Evolutionary conservation across 2,888 invertebrate species (phyloP), one percentile per base, ranked within the genome.

Genomic region (Eupithecia insigniata): DNA sequence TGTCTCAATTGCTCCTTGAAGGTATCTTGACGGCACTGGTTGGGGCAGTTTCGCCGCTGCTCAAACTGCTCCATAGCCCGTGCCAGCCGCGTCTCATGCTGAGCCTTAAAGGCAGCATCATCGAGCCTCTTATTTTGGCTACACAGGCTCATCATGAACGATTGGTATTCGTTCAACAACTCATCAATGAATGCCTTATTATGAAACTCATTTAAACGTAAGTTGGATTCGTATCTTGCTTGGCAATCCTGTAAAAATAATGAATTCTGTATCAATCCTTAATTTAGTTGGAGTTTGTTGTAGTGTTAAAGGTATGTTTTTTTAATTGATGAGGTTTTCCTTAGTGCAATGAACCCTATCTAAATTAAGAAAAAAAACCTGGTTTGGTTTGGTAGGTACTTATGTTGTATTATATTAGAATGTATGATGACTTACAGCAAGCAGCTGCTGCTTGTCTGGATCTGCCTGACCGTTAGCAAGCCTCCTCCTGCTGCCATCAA

Each of bases 141-240:
- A 67, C 76, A 74, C 12, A 66, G 36, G 7, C 30, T 8, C n/a
- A 70, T 60, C 75, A 79, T 76, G 18, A 16, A 43, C 5, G 68
- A 36, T 18, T 65, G 55, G 32, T 78, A 79, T 0, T 69, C 65
- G n/a, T 30, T 55, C 32, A 66, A 62, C 22, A 78, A 58, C 14
- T 76, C 74, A n/a, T 62, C 74, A 5, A 60, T 66, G 5, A 69
- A 66, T 3, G 68, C 36, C 32, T 69, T 67, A 66, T 78, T 79
- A 51, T 79, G 76, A 2, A 71, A 66, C 10, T 73, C 65, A 64
- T 78, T 78, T 12, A 51, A n/a, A 67, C 18, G 7, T 30, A 18
- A 36, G 22, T 55, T 8, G 71, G 70, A 46, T 32, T 14, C n/a
- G 22, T 69, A 43, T 64, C 66, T 72, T 28, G 66, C 39, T 39